Base-by-base conservation (phyloP, 2,797 vertebrate genomes). In the Cuniculus paca region DNA sequence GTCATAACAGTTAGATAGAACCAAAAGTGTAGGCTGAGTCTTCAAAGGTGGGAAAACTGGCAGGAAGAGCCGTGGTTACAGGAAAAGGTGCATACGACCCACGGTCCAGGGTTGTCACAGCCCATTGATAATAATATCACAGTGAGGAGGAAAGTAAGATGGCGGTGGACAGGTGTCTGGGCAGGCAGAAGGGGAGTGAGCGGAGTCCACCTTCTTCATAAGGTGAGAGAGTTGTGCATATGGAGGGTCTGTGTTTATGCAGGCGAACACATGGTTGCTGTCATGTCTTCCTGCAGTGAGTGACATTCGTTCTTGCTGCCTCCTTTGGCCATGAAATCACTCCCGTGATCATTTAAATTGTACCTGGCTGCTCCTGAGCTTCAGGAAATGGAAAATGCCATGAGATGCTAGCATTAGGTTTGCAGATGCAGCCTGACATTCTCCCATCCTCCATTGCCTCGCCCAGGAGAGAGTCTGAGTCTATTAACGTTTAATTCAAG, bases 401-500 rank as follows among this genome's bases (percentile, higher is more conserved):
- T 58, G 48, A 75, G 94, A 92, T 84, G 31, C 28, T 79, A 89
- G 17, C 77, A n/a, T 82, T 74, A 34, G 7, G 24, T 93, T 95
- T 94, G 34, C 6, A 88, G 60, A 90, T 61, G 34, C 31, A 70
- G 52, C 20, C 39, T 31, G 75, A 19, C 12, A 50, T 89, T 95
- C 86, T 70, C 74, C 48, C 81, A 90, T 74, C 63, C 58, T 91
- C 65, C 24, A 75, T 87, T 95, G 96, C 36, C 72, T 95, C 80
- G 34, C 83, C 36, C 60, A 52, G 20, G 50, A 87, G 60, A 96
- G 50, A 79, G 28, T 63, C 63, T 91, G 86, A 78, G 22, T 92
- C 94, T 90, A 77, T 80, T 90, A 84, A 91, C 28, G 52, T 95
- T 82, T 56, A 85, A 61, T 85, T 97, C 72, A 94, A 91, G 14